Evolutionary conservation across 2,113 vertebrate genomes (phyloP), one percentile per base, ranked within the genome.

Genomic region (Bubo bubo): DNA sequence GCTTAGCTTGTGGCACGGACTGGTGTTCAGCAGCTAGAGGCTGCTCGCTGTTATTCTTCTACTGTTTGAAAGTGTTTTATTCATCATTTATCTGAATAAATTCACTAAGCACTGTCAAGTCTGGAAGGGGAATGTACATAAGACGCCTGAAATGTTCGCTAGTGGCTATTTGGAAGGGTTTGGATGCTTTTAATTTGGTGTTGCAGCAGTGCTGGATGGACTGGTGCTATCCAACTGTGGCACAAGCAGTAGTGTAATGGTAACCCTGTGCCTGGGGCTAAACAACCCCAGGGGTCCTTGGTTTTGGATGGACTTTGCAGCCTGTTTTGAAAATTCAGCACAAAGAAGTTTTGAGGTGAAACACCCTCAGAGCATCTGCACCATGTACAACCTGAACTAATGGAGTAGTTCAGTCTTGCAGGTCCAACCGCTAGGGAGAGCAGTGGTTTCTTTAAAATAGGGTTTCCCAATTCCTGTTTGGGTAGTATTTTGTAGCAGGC

Each of bases 61-160:
- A 1, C 43, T 76, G 0, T 14, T 34, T 10, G 8, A 3, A 49
- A 45, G 28, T 2, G 35, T 41, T 86, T 20, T 8, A 2, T 35
- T 32, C 64, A 10, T 18, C 10, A 0, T 15, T 17, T 28, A 3
- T 22, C 27, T 34, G 47, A 32, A 20, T 34, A 41, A 72, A 71
- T 32, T 55, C 55, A 9, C 50, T 37, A 21, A 4, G 22, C 5
- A 0, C 18, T 34, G 30, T 30, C 41, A 3, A 17, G 26, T 19
- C 50, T 60, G 79, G 60, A 62, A 52, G 52, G 27, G 45, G 35
- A 39, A 26, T 0, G 20, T 19, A 4, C 10, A 0, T 1, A 0
- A 45, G 27, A 7, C 27, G 19, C 37, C 41, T 5, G 22, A 28
- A 35, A 3, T 17, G 37, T 11, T 75, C 1, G 1, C 43, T 10